Base-by-base conservation (phyloP, 2,888 invertebrate species). In the Strigamia crassipes region DNA sequence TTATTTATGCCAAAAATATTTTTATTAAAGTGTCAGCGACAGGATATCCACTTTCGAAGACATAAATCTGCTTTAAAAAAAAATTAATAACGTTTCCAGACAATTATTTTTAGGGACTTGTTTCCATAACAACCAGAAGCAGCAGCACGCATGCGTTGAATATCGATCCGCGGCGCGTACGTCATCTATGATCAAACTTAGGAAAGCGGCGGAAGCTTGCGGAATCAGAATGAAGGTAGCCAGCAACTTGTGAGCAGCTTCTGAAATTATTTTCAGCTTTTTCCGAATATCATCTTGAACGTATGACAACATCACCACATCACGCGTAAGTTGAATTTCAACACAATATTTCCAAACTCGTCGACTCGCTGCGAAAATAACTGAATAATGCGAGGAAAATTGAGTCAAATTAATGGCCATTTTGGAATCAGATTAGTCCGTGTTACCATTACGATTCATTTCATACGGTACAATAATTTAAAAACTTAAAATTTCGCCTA, bases 161-260 rank as follows among this genome's bases (percentile, higher is more conserved):
- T 56, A 56, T 56, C 18, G 56, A 56, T 18, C 56, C 18, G n/a
- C 18, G 6, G 21, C 9, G 18, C 9, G 21, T 56, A 56, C 56
- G 56, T 56, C 56, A 56, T 56, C 18, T 56, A 18, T 56, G n/a
- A 18, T 56, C 56, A 73, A 73, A 73, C 73, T 13, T 27, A 73
- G 73, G 73, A 31, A 73, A 73, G 18, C n/a, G n/a, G 56, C 56
- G 56, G 56, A 56, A 56, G 56, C 56, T 18, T 15, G 18, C 18
- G n/a, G 56, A 56, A 56, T 56, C 73, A 73, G 73, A 73, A 73
- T 73, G 73, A 73, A 73, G 31, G 31, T 31, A 73, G 73, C 73
- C 73, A 73, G 73, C 73, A 73, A 73, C 73, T 73, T 73, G 73
- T 73, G 73, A 73, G 31, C 31, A 31, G 27, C 31, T 27, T 73